Percentiles rank a stretch among this genome's conserved stretches.
phyloP scores from a whole-genome alignment of 1,140 invertebrate species.

The Solen grandis region DNA sequence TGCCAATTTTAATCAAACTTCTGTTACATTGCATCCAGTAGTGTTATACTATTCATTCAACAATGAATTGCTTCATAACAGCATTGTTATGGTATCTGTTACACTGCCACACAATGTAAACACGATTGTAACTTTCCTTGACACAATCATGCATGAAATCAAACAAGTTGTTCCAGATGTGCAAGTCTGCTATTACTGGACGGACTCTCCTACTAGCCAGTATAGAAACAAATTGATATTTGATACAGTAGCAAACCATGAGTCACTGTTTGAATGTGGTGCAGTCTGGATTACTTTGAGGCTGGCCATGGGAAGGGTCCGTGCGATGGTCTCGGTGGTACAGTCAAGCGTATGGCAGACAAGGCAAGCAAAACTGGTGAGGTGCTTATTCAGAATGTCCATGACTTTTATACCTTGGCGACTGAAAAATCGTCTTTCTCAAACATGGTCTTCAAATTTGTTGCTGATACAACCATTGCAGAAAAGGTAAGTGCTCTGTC shows the following conservation, averaged over 20 bases:
- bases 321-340: slow-evolving; percentile 37
- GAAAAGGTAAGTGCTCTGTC: not conserved
- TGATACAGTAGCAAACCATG: slow-evolving; percentile 28
- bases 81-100: slow-evolving; percentile 43
- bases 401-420: slow-evolving; percentile 40
- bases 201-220: slow-evolving; percentile 40
- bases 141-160: slow-evolving; percentile 14
- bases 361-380: slow-evolving; percentile 13
- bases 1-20: slow-evolving; percentile 45
- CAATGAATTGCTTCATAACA: slow-evolving; percentile 26
- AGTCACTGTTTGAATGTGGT: not conserved
- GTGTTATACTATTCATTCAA: slow-evolving; percentile 33
- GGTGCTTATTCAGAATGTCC: slow-evolving; percentile 35
- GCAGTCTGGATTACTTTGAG: slow-evolving; percentile 14
- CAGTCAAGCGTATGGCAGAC: slow-evolving; percentile 43
- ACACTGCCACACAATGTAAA: slow-evolving; percentile 22
- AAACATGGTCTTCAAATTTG: slow-evolving; percentile 27
- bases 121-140: slow-evolving; percentile 36
- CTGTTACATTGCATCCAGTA: slow-evolving; percentile 43
- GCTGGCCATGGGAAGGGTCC: slow-evolving; percentile 6
- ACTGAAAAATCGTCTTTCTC: not conserved
- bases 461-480: not conserved
- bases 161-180: slow-evolving; percentile 10
- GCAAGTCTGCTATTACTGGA: slow-evolving; percentile 46
- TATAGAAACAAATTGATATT: slow-evolving; percentile 48